Conservation (phyloP, 2,113 vertebrate genomes). For the Calidris pygmaea region DNA sequence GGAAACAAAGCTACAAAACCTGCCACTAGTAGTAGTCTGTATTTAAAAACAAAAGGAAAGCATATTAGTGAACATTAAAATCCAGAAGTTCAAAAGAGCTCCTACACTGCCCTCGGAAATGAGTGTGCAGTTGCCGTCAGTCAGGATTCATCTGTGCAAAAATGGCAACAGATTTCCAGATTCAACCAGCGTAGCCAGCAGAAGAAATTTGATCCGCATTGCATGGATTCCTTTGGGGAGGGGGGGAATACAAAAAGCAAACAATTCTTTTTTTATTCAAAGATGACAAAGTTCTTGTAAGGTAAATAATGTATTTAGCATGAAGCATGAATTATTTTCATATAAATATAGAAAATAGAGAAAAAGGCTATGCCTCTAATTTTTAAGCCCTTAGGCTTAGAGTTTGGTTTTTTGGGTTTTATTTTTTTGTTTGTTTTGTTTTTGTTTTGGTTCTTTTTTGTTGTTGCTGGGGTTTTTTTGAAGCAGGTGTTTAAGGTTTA, state of each 20-base stretch:
- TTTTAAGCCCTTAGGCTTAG: slow-evolving; percentile 93
- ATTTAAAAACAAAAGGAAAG: slow-evolving; percentile 52
- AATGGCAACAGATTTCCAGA: slow-evolving; percentile 83
- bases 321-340: slow-evolving; percentile 99
- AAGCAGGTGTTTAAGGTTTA: slow-evolving; percentile 93
- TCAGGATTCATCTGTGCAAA: slow-evolving; percentile 87
- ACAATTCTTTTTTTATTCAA: slow-evolving; percentile 88
- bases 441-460: slow-evolving; percentile 23
- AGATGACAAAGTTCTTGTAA: slow-evolving; percentile 94
- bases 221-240: slow-evolving; percentile 89
- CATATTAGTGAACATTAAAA: slow-evolving; percentile 53
- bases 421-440: slow-evolving; percentile 32
- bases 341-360: slow-evolving; percentile 98
- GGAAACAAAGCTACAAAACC: slow-evolving; percentile 74
- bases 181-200: slow-evolving; percentile 91
- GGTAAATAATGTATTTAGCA: slow-evolving; percentile 99
- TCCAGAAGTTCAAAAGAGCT: slow-evolving; percentile 45
- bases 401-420: slow-evolving; percentile 57
- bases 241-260: slow-evolving; percentile 76
- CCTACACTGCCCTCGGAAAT: slow-evolving; percentile 78
- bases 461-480: slow-evolving; percentile 76
- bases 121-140: slow-evolving; percentile 84
- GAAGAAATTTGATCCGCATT: slow-evolving; percentile 88
- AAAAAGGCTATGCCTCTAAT: slow-evolving; percentile 94
- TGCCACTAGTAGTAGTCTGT: slow-evolving; percentile 79